Conservation (phyloP, 1,140 invertebrate species). For the Temnothorax longispinosus region DNA sequence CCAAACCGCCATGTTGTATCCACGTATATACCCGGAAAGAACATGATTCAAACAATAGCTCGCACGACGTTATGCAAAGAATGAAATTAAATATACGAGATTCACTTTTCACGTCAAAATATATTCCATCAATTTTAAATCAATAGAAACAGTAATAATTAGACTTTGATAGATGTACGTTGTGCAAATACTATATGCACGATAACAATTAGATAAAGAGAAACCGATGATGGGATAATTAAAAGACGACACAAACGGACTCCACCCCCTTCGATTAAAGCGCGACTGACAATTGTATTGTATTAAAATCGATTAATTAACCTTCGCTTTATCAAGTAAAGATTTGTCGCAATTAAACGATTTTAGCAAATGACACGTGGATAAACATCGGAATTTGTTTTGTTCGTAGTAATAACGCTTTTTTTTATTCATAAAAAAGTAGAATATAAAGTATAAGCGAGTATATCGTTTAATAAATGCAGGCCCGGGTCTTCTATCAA, state of each 20-base stretch:
- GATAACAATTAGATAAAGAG: not conserved
- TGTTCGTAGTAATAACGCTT: not conserved
- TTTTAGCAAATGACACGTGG: not conserved
- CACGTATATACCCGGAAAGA: not conserved
- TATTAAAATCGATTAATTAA: constrained; percentile 12
- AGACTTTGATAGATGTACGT: not conserved
- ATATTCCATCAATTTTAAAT: not conserved
- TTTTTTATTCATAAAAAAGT: not conserved
- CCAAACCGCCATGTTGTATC: not conserved
- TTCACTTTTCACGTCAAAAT: not conserved
- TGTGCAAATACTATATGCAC: too few species aligned
- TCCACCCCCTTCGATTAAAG: not conserved
- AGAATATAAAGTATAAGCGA: not conserved
- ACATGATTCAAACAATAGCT: not conserved
- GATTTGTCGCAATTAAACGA: not conserved
- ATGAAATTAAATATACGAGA: not conserved
- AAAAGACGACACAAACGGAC: not conserved
- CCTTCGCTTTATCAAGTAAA: not conserved
- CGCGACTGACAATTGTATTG: not conserved
- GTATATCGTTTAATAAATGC: not conserved
- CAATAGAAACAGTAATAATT: not conserved
- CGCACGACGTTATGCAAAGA: not conserved
- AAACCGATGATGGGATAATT: not conserved
- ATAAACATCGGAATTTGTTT: not conserved
- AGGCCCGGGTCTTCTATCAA: not conserved